These are phyloP conservation scores for Orientallactaga sibirica DNA, from an alignment of 2,797 vertebrate genomes.

Conservation along the genomic window DNA sequence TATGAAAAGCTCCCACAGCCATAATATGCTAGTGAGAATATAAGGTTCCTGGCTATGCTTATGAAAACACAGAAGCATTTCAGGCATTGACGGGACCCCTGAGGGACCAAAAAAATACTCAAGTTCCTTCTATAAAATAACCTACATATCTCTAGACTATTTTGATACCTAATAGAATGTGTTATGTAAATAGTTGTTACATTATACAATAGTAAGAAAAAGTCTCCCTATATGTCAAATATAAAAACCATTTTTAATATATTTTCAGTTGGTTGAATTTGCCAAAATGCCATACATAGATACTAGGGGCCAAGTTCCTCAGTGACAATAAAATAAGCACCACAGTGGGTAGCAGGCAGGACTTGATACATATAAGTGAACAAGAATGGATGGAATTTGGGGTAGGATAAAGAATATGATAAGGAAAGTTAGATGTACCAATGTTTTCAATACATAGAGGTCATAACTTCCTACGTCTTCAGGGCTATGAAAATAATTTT, in stretches of 20 bases:
- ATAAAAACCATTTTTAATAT: not conserved
- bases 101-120: not conserved
- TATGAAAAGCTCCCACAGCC: not conserved
- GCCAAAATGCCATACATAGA: not conserved
- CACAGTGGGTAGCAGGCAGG: not conserved
- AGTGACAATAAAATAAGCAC: not conserved
- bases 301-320: too few species aligned
- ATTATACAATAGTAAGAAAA: not conserved
- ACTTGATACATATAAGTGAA: not conserved
- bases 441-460: not conserved
- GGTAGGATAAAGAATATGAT: not conserved
- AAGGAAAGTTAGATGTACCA: not conserved
- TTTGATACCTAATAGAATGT: not conserved
- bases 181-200: not conserved
- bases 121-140: not conserved
- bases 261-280: not conserved
- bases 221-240: not conserved
- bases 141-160: not conserved
- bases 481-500: slow-evolving; percentile 13
- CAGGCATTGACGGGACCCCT: not conserved
- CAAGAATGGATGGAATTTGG: not conserved
- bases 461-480: not conserved
- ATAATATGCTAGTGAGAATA: not conserved
- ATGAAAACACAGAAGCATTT: not conserved
- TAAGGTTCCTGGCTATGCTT: not conserved